Base-by-base conservation (phyloP, 2,888 invertebrate species). In the Metellina segmentata region DNA sequence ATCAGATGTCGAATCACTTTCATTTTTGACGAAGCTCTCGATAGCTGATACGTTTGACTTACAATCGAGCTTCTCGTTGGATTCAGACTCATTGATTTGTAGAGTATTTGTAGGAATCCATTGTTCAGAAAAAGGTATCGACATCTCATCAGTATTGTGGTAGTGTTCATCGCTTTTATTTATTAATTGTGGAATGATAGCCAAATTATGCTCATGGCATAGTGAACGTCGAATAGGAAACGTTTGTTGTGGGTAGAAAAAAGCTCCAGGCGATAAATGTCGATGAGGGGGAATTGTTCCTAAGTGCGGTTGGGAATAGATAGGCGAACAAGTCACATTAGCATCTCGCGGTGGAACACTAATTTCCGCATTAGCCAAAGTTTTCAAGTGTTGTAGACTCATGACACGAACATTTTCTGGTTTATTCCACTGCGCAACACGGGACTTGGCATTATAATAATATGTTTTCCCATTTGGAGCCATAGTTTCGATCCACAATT, bases 401-500 rank as follows among this genome's bases (percentile, higher is more conserved):
- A 86, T 81, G 7, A 91, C 53, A 34, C 70, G 69, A 48, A 71
- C 86, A 16, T 86, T 81, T 48, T 85, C 74, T 0, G 90, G 86
- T 53, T 71, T 81, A 52, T 86, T 74, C 90, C 90, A 91, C 34
- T 49, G 16, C 7, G 77, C 77, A 0, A 34, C 53, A 9, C 90
- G 86, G 6, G 90, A 71, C 51, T 51, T 77, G 48, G 81, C 81
- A 78, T 71, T 75, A 19, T 91, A 91, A 19, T 86, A 91, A 52
- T 91, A 91, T 52, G 19, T 48, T 11, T 19, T 75, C 0, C 90
- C 86, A 34, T 70, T 53, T n/a, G 85, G 52, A 6, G 81, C 69
- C 19, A 16, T n/a, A 11, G 86, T 52, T 61, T 91, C 90, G 11
- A 91, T 86, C 90, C 90, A 91, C n/a, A 81, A 13, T 7, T 91